These are phyloP conservation scores for Elegia similella DNA, from an alignment of 2,888 invertebrate genomes.

Conservation along the genomic window DNA sequence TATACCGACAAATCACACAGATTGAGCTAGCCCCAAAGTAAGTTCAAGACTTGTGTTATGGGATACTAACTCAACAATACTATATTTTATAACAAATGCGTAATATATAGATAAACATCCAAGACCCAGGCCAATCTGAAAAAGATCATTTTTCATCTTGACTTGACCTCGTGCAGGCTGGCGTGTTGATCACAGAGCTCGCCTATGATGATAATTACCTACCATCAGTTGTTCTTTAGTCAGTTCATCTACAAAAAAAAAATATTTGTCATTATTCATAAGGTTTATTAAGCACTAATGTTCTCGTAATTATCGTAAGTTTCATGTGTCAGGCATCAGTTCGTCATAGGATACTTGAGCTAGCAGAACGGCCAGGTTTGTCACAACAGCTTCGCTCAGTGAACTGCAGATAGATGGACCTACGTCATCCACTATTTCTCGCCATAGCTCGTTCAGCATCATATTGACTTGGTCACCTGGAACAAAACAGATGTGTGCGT, in stretches of 20 bases:
- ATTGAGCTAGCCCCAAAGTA: too few relatives aligned
- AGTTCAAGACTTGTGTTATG: too few relatives aligned
- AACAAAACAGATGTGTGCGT: conserved; percentile 30
- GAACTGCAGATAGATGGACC: conserved; percentile 56
- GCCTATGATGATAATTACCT: too few relatives aligned
- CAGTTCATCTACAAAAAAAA: not conserved
- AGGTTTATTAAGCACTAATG: not conserved
- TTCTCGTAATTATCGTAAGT: not conserved
- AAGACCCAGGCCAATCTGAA: too few relatives aligned
- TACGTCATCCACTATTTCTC: conserved; percentile 55
- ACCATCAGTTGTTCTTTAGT: too few relatives aligned
- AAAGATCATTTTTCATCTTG: too few relatives aligned
- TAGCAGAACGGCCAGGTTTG: conserved; percentile 52
- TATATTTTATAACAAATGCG: too few relatives aligned
- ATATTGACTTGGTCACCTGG: conserved; percentile 62
- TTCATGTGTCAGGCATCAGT: conserved; percentile 44
- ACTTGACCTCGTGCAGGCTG: too few relatives aligned
- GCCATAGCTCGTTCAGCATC: conserved; percentile 60
- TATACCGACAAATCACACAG: too few relatives aligned
- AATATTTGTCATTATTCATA: not conserved
- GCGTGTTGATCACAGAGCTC: too few relatives aligned
- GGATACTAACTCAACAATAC: too few relatives aligned
- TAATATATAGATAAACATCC: too few relatives aligned
- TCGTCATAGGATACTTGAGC: conserved; percentile 59
- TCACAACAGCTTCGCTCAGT: conserved; percentile 48